Evolutionary conservation across 1,140 invertebrate species (phyloP), one percentile per base, ranked within the genome.

Genomic region (Trachymyrmex cornetzi): DNA sequence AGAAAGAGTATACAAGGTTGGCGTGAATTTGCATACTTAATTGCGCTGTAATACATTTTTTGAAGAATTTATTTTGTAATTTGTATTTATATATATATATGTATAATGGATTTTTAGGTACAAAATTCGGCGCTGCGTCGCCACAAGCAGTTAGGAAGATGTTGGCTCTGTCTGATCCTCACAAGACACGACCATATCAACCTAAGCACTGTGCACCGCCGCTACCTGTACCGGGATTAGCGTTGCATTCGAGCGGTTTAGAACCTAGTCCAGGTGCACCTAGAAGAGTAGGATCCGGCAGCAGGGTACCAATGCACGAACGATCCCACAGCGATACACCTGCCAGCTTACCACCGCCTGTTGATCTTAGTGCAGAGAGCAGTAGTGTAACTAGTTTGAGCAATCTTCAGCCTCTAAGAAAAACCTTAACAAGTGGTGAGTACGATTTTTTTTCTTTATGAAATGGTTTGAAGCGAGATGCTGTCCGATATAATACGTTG

Each of bases 111-210:
- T 61, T 59, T 24, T 67, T 24, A 79, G 96, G 96, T 87, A 97
- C 97, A 91, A 97, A 97, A 94, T 97, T 97, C 95, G 98, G 99
- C 88, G 98, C 99, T 48, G 98, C 98, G 44, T 99, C 99, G 34
- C 99, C 99, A 4, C 98, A 99, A 95, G 98, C 99, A 1, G 98
- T 99, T 5, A 96, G 98, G 87, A 99, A 99, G 93, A 97, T 99
- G 93, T 95, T 99, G 82, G 97, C 98, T 2, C 96, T 99, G 7
- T 98, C 97, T 0, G 98, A 98, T 92, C 97, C 97, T 30, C 97
- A 97, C 77, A 99, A 99, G 95, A 98, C 98, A 16, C 96, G 98
- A 72, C 98, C 98, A 0, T 97, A 98, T 93, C 98, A 98, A 91
- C 97, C 98, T 1, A 96, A 97, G 85, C 97, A 97, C 22, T 96